Conservation (phyloP, 2,113 vertebrate species). For the Ictalurus furcatus region DNA sequence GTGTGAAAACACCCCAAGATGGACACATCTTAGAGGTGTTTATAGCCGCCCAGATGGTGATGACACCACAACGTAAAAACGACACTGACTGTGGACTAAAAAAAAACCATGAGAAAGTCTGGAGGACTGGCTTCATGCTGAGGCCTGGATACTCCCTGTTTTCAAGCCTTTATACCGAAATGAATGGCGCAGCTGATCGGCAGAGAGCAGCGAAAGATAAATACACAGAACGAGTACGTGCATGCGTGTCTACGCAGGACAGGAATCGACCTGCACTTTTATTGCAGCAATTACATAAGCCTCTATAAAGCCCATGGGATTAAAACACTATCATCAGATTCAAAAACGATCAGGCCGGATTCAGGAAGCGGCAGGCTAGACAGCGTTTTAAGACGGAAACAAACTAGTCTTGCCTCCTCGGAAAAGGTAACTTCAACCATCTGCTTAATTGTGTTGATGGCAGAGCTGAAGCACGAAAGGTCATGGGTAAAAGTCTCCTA, state of each 20-base stretch:
- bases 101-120: not conserved
- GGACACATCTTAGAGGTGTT: not conserved
- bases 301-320: not conserved
- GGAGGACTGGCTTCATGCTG: not conserved
- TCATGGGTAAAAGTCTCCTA: not conserved
- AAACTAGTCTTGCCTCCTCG: too few species aligned
- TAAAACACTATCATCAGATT: not conserved
- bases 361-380: not conserved
- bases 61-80: not conserved
- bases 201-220: not conserved
- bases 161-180: not conserved
- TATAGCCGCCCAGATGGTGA: not conserved
- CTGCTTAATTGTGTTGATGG: not conserved
- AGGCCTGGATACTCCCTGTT: not conserved
- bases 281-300: not conserved
- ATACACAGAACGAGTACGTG: not conserved
- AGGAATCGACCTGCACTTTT: not conserved
- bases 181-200: conserved; percentile 12
- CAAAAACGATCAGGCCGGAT: not conserved
- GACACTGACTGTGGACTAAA: not conserved
- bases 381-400: not conserved
- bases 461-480: not conserved
- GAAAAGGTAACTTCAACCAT: not conserved
- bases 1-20: not conserved
- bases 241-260: not conserved